These are phyloP conservation scores for Dioctria rufipes DNA, from an alignment of 2,888 invertebrate species.

Conservation along the genomic window DNA sequence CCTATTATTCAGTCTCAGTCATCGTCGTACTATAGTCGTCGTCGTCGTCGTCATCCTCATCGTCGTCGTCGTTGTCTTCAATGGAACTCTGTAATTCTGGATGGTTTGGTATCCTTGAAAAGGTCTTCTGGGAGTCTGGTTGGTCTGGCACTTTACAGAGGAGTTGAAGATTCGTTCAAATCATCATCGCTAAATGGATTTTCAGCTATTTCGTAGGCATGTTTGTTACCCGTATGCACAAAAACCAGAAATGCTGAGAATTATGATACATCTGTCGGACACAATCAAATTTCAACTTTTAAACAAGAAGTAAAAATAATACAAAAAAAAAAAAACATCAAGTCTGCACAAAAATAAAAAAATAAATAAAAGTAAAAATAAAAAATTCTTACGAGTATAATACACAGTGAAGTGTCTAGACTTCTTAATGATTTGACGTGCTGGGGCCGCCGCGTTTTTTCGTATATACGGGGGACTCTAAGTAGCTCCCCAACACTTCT, in stretches of 20 bases:
- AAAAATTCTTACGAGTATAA: constrained; percentile 40
- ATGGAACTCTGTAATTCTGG: neutral
- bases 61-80: neutral
- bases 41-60: too few species aligned
- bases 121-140: neutral
- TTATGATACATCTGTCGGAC: constrained; percentile 57
- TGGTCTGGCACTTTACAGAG: neutral
- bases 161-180: constrained; percentile 17
- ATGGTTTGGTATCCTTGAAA: constrained; percentile 27
- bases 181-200: constrained; percentile 46
- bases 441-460: constrained; percentile 47
- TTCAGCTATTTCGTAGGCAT: constrained; percentile 44
- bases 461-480: neutral
- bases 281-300: constrained; percentile 52
- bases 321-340: neutral
- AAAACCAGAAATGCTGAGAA: constrained; percentile 53
- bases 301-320: constrained; percentile 16
- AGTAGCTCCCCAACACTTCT: constrained; percentile 11
- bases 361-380: neutral
- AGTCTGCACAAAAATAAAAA: constrained; percentile 18
- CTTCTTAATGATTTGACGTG: constrained; percentile 59
- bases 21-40: neutral
- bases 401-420: constrained; percentile 57
- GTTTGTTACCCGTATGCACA: constrained; percentile 20
- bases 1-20: constrained; percentile 21